Evolutionary conservation across 2,113 vertebrate genomes (phyloP).

Genomic region (Dasypus novemcinctus): DNA sequence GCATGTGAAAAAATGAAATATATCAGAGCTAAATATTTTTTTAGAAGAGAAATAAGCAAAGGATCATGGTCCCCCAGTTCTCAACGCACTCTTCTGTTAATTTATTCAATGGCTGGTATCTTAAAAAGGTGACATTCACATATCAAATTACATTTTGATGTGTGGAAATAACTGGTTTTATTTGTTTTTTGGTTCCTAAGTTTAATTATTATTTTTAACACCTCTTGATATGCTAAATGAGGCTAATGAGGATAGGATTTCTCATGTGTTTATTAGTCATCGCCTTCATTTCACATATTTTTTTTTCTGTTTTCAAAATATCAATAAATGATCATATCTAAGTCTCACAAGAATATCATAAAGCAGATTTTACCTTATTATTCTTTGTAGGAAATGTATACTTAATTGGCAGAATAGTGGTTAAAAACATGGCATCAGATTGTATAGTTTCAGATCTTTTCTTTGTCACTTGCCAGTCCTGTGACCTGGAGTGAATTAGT

Average conservation of each 20-base stretch:
- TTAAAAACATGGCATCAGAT: background rate
- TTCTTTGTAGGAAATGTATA: background rate
- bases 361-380: background rate
- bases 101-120: constrained; percentile 22
- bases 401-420: background rate
- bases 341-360: background rate
- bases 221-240: constrained; percentile 52
- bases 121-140: background rate
- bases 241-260: background rate
- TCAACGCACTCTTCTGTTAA: background rate
- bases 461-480: background rate
- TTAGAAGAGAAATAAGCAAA: background rate
- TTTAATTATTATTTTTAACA: constrained; percentile 66
- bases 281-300: background rate
- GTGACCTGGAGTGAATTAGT: background rate
- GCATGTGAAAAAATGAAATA: background rate
- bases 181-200: constrained; percentile 25
- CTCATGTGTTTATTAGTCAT: constrained; percentile 42
- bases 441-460: background rate
- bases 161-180: constrained; percentile 51
- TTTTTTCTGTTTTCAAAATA: constrained; percentile 27
- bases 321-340: constrained; percentile 47
- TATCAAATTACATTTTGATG: constrained; percentile 34
- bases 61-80: background rate
- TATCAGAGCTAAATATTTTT: background rate